Conservation (phyloP, 2,113 vertebrate genomes). For the Dendropsophus ebraccatus region DNA sequence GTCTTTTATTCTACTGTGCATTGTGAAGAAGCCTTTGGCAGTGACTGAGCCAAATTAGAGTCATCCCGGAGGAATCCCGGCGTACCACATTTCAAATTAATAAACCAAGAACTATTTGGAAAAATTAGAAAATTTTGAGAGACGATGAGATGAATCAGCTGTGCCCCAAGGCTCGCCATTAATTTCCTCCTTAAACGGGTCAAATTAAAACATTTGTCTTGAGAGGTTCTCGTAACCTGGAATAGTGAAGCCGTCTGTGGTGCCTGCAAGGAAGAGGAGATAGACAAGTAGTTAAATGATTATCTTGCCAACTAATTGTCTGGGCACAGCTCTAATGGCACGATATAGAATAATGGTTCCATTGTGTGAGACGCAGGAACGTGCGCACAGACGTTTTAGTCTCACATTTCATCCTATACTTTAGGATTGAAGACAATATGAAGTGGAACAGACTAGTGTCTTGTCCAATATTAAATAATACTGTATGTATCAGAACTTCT, state of each 20-base stretch:
- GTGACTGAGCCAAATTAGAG: conserved; percentile 1
- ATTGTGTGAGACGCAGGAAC: conserved; percentile 36
- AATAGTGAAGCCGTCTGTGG: not conserved
- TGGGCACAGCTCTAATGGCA: conserved; percentile 18
- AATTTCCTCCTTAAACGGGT: conserved; percentile 47
- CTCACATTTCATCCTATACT: not conserved
- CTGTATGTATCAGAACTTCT: not conserved
- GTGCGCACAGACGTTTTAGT: not conserved
- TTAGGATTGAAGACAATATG: not conserved
- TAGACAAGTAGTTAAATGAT: conserved; percentile 31
- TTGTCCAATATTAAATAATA: not conserved
- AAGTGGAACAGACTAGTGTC: not conserved
- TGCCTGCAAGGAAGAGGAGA: conserved; percentile 41
- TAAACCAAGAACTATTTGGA: conserved; percentile 44
- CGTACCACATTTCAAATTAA: conserved; percentile 42
- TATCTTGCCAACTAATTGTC: conserved; percentile 41
- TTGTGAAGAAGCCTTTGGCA: conserved; percentile 2
- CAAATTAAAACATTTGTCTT: conserved; percentile 48
- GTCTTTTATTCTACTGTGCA: not conserved
- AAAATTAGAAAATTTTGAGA: conserved; percentile 50
- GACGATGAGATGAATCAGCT: conserved; percentile 36
- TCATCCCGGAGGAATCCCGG: conserved; percentile 44
- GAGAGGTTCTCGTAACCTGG: conserved; percentile 13
- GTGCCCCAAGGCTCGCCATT: conserved; percentile 29
- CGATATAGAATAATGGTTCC: conserved; percentile 39